Percentiles rank a stretch among this genome's conserved stretches.
Evolutionary conservation across 1,140 invertebrate genomes (phyloP).

Genomic region (Penaeus vannamei): DNA sequence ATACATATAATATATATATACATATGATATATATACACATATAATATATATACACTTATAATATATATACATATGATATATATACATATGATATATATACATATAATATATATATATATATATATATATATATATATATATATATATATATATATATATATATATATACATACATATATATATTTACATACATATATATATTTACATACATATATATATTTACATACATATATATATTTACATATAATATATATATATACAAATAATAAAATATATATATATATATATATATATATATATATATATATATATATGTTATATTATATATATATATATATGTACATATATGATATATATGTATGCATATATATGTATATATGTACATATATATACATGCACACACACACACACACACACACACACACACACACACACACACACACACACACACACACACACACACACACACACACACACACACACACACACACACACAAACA

Average conservation of each 20-base stretch:
- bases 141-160: neutral
- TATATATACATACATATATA: constrained; percentile 14
- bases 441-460: too few species aligned
- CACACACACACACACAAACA: too few species aligned
- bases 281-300: too few species aligned
- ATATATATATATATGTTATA: neutral
- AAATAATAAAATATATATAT: too few species aligned
- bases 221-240: constrained; percentile 6
- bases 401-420: too few species aligned
- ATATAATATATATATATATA: constrained; percentile 18
- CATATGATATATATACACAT: neutral
- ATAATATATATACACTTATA: constrained; percentile 14
- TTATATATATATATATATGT: too few species aligned
- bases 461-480: too few species aligned
- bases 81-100: neutral
- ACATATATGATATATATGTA: too few species aligned
- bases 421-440: too few species aligned
- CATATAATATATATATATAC: neutral
- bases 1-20: neutral
- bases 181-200: neutral
- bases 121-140: neutral
- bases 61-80: constrained; percentile 8
- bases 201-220: neutral
- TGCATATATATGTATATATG: too few species aligned
- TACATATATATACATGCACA: too few species aligned